Evolutionary conservation across 2,888 invertebrate species (phyloP).

Genomic region (Dynastes grantii): DNA sequence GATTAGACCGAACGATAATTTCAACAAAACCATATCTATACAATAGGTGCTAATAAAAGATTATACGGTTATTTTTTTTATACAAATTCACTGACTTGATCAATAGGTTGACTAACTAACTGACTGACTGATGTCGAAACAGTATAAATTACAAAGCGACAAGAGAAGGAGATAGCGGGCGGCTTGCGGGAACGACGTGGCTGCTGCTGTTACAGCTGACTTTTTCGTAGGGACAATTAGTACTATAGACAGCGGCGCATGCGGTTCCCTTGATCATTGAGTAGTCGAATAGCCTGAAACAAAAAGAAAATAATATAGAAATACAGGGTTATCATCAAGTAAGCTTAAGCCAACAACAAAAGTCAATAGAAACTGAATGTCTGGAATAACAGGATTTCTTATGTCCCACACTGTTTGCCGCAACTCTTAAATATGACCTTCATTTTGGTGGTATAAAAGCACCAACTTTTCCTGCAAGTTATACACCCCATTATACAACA

Average conservation of each 20-base stretch:
- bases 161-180: constrained; percentile 11
- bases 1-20: constrained; percentile 57
- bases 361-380: no score
- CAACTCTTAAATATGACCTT: no score
- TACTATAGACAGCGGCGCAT: constrained; percentile 2
- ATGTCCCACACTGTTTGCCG: no score
- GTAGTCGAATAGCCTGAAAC: constrained; percentile 21
- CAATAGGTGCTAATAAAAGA: not conserved
- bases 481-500: no score
- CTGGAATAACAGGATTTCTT: no score
- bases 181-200: constrained; percentile 13
- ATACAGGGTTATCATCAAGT: no score
- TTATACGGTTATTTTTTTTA: not conserved
- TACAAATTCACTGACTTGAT: constrained; percentile 1
- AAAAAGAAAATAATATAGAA: not conserved
- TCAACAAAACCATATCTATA: constrained; percentile 58
- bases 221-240: not conserved
- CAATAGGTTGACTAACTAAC: not conserved
- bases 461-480: no score
- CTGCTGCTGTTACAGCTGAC: not conserved
- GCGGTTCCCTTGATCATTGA: constrained; percentile 39
- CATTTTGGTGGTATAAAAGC: no score
- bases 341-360: no score
- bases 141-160: not conserved
- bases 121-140: constrained; percentile 4